A percentile compares a stretch with the other conserved stretches of the same genome.
Conservation (phyloP, 2,888 invertebrate species). For the Chloroclystis v-ata region DNA sequence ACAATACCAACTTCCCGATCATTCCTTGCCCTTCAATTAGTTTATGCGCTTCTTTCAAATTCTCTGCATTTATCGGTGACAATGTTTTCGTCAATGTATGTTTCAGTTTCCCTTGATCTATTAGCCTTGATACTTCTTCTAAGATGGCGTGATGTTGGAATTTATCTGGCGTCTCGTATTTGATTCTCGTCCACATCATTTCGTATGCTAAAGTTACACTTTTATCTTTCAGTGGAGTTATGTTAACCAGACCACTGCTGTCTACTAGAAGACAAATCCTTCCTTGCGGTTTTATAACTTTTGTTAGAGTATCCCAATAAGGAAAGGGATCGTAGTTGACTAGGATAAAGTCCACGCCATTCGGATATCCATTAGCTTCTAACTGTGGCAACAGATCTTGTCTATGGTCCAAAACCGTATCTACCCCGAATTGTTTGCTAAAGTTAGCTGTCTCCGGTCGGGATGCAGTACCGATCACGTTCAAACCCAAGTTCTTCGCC, state of each 20-base stretch:
- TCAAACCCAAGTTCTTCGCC: constrained; percentile 55
- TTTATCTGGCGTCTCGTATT: constrained; percentile 61
- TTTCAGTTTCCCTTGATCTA: constrained; percentile 53
- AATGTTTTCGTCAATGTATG: constrained; percentile 54
- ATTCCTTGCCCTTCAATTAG: constrained; percentile 54
- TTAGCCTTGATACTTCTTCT: constrained; percentile 47
- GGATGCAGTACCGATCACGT: constrained; percentile 66
- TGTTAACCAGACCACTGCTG: constrained; percentile 53
- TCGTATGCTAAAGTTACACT: constrained; percentile 60
- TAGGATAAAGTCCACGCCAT: constrained; percentile 60
- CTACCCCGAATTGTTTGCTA: constrained; percentile 51
- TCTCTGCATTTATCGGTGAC: constrained; percentile 61
- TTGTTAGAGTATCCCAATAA: constrained; percentile 62
- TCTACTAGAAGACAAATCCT: constrained; percentile 64
- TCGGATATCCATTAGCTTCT: constrained; percentile 44
- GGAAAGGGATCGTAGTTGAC: constrained; percentile 65
- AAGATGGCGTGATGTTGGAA: constrained; percentile 54
- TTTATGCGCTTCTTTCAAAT: constrained; percentile 58
- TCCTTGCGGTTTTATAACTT: constrained; percentile 61
- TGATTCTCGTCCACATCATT: constrained; percentile 59
- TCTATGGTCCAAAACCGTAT: constrained; percentile 57
- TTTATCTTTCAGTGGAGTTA: constrained; percentile 57
- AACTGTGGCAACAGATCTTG: constrained; percentile 54
- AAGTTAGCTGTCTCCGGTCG: constrained; percentile 50
- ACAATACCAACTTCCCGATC: constrained; percentile 62